phyloP scores from a whole-genome alignment of 2,113 vertebrate genomes.

The Zosterops hypoxanthus region DNA sequence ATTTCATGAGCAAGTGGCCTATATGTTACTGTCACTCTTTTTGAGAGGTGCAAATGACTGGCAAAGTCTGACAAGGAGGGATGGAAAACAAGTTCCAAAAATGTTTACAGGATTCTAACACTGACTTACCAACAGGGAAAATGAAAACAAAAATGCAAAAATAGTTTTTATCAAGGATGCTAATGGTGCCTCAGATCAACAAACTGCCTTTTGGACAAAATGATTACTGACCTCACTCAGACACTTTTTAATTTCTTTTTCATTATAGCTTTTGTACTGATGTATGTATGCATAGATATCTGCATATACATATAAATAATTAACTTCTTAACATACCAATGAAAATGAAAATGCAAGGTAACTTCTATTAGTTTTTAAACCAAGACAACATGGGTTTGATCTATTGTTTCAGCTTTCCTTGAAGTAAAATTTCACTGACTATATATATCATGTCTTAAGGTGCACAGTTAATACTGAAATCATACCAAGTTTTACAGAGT shows the following conservation, averaged over 20 bases:
- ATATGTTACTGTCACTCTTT: neutral
- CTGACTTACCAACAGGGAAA: neutral
- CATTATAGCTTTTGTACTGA: neutral
- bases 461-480: neutral
- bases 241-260: neutral
- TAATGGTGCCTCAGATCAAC: neutral
- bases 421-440: neutral
- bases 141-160: constrained; percentile 22
- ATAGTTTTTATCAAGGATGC: neutral
- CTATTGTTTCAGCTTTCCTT: neutral
- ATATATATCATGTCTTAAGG: neutral
- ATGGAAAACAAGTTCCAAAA: constrained; percentile 17
- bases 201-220: constrained; percentile 48
- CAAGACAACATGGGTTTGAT: neutral
- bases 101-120: constrained; percentile 15
- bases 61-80: constrained; percentile 25
- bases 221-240: neutral
- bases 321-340: neutral
- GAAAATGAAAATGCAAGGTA: neutral
- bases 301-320: neutral
- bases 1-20: constrained; percentile 2
- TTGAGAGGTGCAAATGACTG: constrained; percentile 5
- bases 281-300: neutral
- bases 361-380: neutral
- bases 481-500: neutral